Conservation (phyloP, 2,888 invertebrate species). For the Chesias legatella region DNA sequence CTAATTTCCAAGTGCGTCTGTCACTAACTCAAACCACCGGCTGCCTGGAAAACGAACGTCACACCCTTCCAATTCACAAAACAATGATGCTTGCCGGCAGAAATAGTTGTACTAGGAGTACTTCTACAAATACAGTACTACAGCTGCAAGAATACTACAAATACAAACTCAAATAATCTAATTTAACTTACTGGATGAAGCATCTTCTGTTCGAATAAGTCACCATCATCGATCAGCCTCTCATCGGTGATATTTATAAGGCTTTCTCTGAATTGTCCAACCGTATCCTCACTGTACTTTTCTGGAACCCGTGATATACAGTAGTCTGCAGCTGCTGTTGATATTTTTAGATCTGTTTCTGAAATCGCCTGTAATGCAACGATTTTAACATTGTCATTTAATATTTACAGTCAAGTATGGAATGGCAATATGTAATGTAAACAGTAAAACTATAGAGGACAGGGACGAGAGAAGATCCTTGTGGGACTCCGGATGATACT, state of each 20-base stretch:
- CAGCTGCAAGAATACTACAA: background rate
- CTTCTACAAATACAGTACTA: too few species aligned
- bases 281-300: slow-evolving; percentile 23
- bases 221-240: slow-evolving; percentile 54
- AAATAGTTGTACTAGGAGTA: too few species aligned
- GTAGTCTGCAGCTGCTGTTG: slow-evolving; percentile 66
- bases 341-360: slow-evolving; percentile 48
- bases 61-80: too few species aligned
- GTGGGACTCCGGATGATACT: too few species aligned
- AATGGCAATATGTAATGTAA: background rate
- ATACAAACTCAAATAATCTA: too few species aligned
- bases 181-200: slow-evolving; percentile 43
- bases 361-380: slow-evolving; percentile 33
- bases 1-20: too few species aligned
- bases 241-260: slow-evolving; percentile 63
- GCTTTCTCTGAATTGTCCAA: slow-evolving; percentile 34
- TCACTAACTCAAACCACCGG: background rate
- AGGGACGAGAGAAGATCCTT: too few species aligned
- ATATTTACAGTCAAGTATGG: too few species aligned
- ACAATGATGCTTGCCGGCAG: too few species aligned
- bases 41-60: too few species aligned
- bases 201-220: slow-evolving; percentile 59
- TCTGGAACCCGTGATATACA: slow-evolving; percentile 52
- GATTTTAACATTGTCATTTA: too few species aligned
- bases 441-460: too few species aligned